These are phyloP conservation scores for Tenthredo livida DNA, from an alignment of 2,888 invertebrate genomes.

Conservation along the genomic window DNA sequence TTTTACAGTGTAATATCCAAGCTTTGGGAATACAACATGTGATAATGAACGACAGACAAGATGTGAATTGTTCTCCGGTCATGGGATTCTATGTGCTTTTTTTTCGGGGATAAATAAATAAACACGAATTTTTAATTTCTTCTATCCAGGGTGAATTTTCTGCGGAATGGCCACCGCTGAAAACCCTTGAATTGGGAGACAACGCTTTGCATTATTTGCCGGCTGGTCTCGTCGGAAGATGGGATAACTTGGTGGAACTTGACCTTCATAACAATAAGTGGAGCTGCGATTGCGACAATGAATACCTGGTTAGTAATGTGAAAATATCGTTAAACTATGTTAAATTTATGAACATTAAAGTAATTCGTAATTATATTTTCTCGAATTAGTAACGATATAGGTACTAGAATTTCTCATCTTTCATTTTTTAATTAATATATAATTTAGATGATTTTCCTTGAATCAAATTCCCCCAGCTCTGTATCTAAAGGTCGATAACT, in stretches of 20 bases:
- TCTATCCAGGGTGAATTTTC: conserved; percentile 77
- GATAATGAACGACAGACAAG: too few relatives aligned
- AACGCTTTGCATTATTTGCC: conserved; percentile 87
- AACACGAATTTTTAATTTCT: background rate
- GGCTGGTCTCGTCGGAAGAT: conserved; percentile 82
- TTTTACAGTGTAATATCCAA: too few relatives aligned
- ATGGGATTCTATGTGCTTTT: background rate
- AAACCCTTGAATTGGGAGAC: conserved; percentile 86
- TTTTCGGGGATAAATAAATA: background rate
- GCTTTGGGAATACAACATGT: too few relatives aligned
- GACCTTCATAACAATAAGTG: conserved; percentile 88
- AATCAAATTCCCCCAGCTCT: background rate
- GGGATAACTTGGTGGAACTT: conserved; percentile 85
- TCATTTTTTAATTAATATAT: background rate
- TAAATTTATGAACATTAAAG: background rate
- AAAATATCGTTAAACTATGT: background rate
- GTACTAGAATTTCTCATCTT: background rate
- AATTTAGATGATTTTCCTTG: background rate
- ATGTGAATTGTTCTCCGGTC: background rate
- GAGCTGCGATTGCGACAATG: conserved; percentile 89
- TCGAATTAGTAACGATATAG: background rate
- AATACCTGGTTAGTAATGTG: conserved; percentile 83
- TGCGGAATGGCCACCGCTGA: conserved; percentile 84
- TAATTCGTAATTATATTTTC: background rate
- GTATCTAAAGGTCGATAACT: background rate